Base-by-base conservation (phyloP, 2,888 invertebrate genomes). In the Melieria picta region DNA sequence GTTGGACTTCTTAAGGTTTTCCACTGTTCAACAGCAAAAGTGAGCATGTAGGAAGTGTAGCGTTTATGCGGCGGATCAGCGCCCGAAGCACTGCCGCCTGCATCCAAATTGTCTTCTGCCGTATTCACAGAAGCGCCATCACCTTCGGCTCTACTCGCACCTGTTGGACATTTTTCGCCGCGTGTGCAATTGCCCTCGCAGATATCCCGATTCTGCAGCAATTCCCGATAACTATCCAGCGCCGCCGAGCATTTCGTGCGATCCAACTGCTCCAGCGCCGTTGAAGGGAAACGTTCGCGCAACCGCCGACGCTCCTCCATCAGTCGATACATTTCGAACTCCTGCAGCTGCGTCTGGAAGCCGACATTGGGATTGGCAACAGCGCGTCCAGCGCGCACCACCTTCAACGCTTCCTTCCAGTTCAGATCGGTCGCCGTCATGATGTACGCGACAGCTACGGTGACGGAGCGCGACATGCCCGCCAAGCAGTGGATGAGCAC, bases 291-390 rank as follows among this genome's bases (percentile, higher is more conserved):
- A 42, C 95, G 91, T 83, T 95, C 95, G 80, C 94, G 92, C 73
- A 97, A 87, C 64, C 96, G 90, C 74, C 93, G 90, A 70, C 96
- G 90, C 87, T 97, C 96, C 93, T 96, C 96, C 70, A 90, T 85
- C 73, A 96, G 88, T 80, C 93, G 92, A 78, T 91, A 92, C 70
- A 91, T 90, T 87, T 97, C 96, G 82, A 95, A 98, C 78, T 96
- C 95, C 83, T 96, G 95, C 77, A 98, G 89, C 86, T 98, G 98
- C 79, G 93, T 91, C 86, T 97, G 97, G 88, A 98, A 98, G 80
- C 98, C 98, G 74, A 94, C 91, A 88, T 98, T 98, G 43, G 98
- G 98, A 89, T 97, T 97, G 83, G 98, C 98, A 60, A 97, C 94
- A 0, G 94, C 92, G 72, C 98, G 90, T 55, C 97, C 96, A 0